Base-by-base conservation (phyloP, 2,888 invertebrate species). In the Rhorus exstirpatorius region DNA sequence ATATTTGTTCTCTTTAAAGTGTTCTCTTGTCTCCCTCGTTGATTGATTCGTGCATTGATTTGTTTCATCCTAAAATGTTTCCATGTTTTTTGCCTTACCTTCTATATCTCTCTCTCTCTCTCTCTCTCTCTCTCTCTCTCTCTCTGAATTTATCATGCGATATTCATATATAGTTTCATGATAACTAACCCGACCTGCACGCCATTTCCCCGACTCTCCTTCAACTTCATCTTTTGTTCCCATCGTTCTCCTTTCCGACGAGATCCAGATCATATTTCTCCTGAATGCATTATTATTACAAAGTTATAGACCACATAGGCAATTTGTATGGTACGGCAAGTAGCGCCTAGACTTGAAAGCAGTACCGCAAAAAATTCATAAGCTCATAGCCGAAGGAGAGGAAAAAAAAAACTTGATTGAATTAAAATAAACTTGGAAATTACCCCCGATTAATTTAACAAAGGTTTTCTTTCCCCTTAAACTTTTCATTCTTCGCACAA, bases 261-360 rank as follows among this genome's bases (percentile, higher is more conserved):
- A 63, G 53, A 55, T 78, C 70, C 35, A 35, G 55, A 71, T 78
- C 53, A 71, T 35, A 78, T 78, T 70, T 78, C 44, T 31, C 53
- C 46, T 26, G 49, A 61, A 44, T 44, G 26, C 35, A 65, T 38
- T 78, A 55, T 63, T 63, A 78, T 78, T 55, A 44, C 70, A 44
- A 75, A 75, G 46, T 63, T 70, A 14, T 14, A 26, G 53, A 55
- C 53, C 38, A 70, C 35, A 31, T 63, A 38, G 26, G 46, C 24
- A 31, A 55, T 51, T 24, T 4, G 3, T 19, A 53, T 19, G 8
- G 14, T 14, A 58, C 31, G 2, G n/a, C 31, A 31, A 35, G 12
- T 35, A 60, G 10, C 17, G 6, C 6, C 12, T 1, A 49, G 19
- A 12, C 10, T 21, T 10, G 1, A 21, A 24, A 19, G 53, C 10